phyloP scores from a whole-genome alignment of 2,797 vertebrate genomes.

The Perdix hodgsoniae region DNA sequence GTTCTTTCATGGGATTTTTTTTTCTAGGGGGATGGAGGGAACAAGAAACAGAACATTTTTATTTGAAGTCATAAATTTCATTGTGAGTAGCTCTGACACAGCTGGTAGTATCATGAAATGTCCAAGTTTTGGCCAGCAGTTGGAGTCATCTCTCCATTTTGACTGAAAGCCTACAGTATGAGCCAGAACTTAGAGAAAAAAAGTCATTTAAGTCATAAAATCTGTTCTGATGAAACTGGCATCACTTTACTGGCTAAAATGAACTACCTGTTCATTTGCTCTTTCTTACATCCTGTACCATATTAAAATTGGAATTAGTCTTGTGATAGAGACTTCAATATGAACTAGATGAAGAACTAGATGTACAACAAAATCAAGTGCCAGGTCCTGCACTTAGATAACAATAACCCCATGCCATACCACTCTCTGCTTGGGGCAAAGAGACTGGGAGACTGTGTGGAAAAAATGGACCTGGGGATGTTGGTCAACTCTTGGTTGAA shows the following conservation, averaged over 20 bases:
- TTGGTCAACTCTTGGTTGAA: no score
- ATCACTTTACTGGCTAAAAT: neutral
- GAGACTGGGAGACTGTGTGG: no score
- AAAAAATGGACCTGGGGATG: no score
- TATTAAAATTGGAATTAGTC: neutral
- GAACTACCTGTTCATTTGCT: neutral
- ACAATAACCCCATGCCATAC: no score
- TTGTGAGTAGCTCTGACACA: neutral
- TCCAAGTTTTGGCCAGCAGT: neutral
- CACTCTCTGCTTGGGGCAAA: no score
- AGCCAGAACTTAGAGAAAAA: neutral
- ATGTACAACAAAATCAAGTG: no score
- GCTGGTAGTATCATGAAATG: neutral
- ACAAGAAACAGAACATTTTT: neutral
- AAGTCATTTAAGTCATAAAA: neutral
- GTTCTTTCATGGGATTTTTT: neutral
- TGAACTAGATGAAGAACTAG: neutral
- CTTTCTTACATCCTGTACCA: neutral
- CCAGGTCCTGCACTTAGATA: no score
- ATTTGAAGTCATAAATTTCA: neutral
- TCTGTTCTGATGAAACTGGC: neutral
- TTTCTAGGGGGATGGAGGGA: neutral
- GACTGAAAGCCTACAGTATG: neutral
- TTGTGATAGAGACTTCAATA: neutral
- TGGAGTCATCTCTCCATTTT: neutral